A percentile compares a stretch with the other conserved stretches of the same genome.
Conservation (phyloP, 2,113 vertebrate species). For the Melanocharis versteri region DNA sequence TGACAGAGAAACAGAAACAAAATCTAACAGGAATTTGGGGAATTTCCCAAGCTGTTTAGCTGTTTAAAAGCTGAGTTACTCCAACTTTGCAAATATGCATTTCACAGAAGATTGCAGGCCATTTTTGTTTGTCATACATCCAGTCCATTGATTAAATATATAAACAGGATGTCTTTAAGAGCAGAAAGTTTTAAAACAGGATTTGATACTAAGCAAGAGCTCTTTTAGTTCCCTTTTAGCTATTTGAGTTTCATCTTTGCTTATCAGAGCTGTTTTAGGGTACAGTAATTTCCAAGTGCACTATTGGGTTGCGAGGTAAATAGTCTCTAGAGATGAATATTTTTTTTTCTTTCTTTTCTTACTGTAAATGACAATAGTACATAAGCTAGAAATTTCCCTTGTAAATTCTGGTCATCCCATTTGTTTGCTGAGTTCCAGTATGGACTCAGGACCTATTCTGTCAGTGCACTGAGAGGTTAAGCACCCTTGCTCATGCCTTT, state of each 20-base stretch:
- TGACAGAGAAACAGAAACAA: constrained; percentile 19
- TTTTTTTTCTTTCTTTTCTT: constrained; percentile 58
- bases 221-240: constrained; percentile 73
- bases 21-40: not conserved
- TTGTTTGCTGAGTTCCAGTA: constrained; percentile 30
- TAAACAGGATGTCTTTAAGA: constrained; percentile 75
- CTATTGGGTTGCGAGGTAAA: constrained; percentile 12
- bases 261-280: constrained; percentile 59
- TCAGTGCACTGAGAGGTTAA: not conserved
- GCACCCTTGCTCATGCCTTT: not conserved
- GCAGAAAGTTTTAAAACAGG: constrained; percentile 73
- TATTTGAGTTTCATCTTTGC: constrained; percentile 69
- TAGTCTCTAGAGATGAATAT: constrained; percentile 67
- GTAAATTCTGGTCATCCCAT: constrained; percentile 37
- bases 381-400: constrained; percentile 64
- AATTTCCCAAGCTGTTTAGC: not conserved
- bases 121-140: constrained; percentile 10
- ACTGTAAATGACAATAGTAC: constrained; percentile 59
- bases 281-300: constrained; percentile 65
- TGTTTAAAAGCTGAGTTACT: not conserved
- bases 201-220: constrained; percentile 72
- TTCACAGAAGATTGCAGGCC: not conserved
- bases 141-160: constrained; percentile 60
- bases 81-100: not conserved
- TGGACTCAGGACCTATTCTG: not conserved